These are phyloP conservation scores for Mallotus villosus DNA, from an alignment of 2,797 vertebrate genomes.

Conservation along the genomic window DNA sequence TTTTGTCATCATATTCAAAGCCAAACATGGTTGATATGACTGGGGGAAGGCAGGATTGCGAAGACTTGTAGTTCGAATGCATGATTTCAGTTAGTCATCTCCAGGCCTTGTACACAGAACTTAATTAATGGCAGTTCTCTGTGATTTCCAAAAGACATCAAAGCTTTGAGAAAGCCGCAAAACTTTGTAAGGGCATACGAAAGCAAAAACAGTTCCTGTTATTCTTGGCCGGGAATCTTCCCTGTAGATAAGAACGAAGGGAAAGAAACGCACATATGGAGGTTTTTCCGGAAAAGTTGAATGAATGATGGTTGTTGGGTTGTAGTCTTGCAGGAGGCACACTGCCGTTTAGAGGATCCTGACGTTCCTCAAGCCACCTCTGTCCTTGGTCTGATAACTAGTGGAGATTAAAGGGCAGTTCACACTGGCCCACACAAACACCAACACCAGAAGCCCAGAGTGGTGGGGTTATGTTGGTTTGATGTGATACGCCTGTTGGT, in stretches of 20 bases:
- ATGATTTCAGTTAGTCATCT: constrained; percentile 2
- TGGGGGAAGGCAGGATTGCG: not conserved
- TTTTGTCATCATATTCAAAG: not conserved
- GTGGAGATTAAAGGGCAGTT: too few species aligned
- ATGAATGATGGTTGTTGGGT: not conserved
- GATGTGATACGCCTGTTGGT: too few species aligned
- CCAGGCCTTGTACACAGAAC: constrained; percentile 4
- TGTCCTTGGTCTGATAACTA: not conserved
- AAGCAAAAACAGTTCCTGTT: constrained; percentile 11
- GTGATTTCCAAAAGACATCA: constrained; percentile 15
- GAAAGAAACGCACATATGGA: constrained; percentile 3
- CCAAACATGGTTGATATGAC: not conserved
- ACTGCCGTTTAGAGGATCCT: not conserved
- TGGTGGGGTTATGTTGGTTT: too few species aligned
- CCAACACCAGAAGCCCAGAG: too few species aligned
- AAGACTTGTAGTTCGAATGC: not conserved
- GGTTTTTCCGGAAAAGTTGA: not conserved
- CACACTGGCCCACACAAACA: too few species aligned
- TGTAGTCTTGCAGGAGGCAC: not conserved
- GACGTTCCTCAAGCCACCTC: not conserved
- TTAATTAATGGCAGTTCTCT: constrained; percentile 20
- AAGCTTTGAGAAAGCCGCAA: constrained; percentile 14
- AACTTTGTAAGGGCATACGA: constrained; percentile 10
- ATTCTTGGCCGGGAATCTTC: constrained; percentile 3
- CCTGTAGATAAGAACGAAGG: constrained; percentile 10